Percentiles rank a stretch among this genome's conserved stretches.
Evolutionary conservation across 2,888 invertebrate species (phyloP).

Genomic region (Nyleta sp.): DNA sequence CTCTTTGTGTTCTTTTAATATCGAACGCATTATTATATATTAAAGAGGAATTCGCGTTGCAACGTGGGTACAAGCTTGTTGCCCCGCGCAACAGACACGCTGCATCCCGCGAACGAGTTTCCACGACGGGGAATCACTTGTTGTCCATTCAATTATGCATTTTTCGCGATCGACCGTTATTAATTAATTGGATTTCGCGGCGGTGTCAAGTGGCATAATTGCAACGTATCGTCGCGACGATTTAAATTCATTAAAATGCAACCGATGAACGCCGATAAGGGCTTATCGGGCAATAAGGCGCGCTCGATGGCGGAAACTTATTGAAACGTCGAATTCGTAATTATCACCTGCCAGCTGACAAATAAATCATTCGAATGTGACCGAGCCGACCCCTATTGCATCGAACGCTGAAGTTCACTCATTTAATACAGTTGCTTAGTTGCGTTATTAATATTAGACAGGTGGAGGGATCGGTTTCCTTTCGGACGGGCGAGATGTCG

Average conservation of each 20-base stretch:
- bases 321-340: too few species aligned
- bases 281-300: too few species aligned
- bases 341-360: too few species aligned
- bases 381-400: too few species aligned
- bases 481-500: too few species aligned
- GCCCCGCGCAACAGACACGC: constrained; percentile 14
- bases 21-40: constrained; percentile 57
- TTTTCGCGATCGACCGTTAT: neutral
- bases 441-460: constrained; percentile 4
- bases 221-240: too few species aligned
- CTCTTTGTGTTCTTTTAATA: constrained; percentile 54
- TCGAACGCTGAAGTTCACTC: neutral
- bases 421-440: neutral
- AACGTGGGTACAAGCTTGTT: constrained; percentile 15
- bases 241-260: too few species aligned
- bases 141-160: constrained; percentile 25
- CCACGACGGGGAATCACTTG: constrained; percentile 7
- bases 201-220: too few species aligned
- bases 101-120: constrained; percentile 14
- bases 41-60: constrained; percentile 44
- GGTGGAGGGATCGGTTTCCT: neutral
- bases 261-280: too few species aligned
- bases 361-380: too few species aligned
- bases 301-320: too few species aligned
- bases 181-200: too few species aligned